A percentile compares a stretch with the other conserved stretches of the same genome.
Conservation (phyloP, 1,140 invertebrate genomes). For the Druon quercuslanigerum region DNA sequence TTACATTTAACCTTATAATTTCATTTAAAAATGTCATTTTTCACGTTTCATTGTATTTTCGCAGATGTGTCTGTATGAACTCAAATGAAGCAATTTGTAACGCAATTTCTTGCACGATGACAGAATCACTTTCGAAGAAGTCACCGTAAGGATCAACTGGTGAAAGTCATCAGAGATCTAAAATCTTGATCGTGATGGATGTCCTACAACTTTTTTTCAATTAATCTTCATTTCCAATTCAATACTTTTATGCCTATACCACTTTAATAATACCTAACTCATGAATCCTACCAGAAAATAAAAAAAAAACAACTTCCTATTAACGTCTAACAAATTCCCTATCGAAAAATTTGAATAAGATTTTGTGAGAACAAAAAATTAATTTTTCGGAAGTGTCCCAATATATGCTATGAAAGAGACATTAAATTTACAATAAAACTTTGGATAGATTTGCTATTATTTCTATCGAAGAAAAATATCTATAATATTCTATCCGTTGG, state of each 20-base stretch:
- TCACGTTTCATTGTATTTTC: background rate
- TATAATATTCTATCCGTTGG: too few relatives aligned
- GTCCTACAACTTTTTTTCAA: background rate
- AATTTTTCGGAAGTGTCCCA: too few relatives aligned
- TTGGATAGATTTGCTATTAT: too few relatives aligned
- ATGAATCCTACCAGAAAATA: background rate
- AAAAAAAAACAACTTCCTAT: background rate
- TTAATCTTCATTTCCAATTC: background rate
- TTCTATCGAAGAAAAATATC: too few relatives aligned
- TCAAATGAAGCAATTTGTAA: background rate
- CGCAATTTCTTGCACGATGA: background rate
- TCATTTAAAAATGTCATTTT: background rate
- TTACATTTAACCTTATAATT: too few relatives aligned
- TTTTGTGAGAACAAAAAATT: too few relatives aligned
- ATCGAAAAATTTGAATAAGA: too few relatives aligned
- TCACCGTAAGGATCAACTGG: background rate
- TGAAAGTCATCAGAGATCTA: conserved; percentile 6
- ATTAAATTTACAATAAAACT: too few relatives aligned
- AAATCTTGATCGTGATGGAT: background rate
- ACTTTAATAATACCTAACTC: background rate
- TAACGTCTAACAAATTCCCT: too few relatives aligned
- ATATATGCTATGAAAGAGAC: too few relatives aligned
- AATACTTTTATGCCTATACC: background rate
- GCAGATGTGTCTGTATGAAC: too few relatives aligned
- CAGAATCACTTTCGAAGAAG: conserved; percentile 3